Conservation (phyloP, 2,113 vertebrate genomes). For the Xiphophorus hellerii region DNA sequence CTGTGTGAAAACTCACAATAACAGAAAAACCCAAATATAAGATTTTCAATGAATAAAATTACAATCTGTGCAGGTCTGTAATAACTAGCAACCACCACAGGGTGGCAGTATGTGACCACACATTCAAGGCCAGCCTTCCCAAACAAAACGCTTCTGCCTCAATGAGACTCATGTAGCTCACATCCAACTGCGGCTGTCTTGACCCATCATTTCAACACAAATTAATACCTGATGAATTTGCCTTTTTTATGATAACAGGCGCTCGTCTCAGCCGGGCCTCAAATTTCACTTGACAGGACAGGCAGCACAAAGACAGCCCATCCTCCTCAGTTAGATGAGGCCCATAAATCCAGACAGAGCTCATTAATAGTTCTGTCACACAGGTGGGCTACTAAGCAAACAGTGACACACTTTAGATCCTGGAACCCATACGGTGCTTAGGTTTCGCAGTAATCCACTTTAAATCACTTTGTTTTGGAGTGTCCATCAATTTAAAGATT, state of each 20-base stretch:
- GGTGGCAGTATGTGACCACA: conserved; percentile 64
- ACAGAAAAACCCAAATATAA: no score
- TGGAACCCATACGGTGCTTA: conserved; percentile 18
- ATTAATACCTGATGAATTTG: conserved; percentile 77
- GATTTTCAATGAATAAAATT: no score
- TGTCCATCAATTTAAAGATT: background rate
- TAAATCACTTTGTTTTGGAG: background rate
- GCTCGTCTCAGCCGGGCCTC: conserved; percentile 59
- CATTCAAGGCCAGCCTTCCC: background rate
- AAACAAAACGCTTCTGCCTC: conserved; percentile 4
- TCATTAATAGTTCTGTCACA: conserved; percentile 80
- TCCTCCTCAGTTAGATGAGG: conserved; percentile 69
- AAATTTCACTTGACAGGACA: conserved; percentile 72
- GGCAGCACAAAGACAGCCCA: conserved; percentile 65
- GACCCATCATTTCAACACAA: conserved; percentile 69
- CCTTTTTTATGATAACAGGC: conserved; percentile 68
- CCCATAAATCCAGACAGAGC: conserved; percentile 76
- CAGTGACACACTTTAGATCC: conserved; percentile 52
- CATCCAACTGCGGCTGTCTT: conserved; percentile 35
- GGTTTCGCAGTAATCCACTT: background rate
- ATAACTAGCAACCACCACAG: conserved; percentile 54
- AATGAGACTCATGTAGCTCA: conserved; percentile 7
- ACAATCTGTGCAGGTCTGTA: conserved; percentile 3
- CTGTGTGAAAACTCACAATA: no score
- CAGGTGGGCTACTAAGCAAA: conserved; percentile 64